Percentiles rank a stretch among this genome's conserved stretches.
These are phyloP conservation scores for Troides oblongomaculatus DNA, from an alignment of 2,888 invertebrate genomes.

Conservation along the genomic window DNA sequence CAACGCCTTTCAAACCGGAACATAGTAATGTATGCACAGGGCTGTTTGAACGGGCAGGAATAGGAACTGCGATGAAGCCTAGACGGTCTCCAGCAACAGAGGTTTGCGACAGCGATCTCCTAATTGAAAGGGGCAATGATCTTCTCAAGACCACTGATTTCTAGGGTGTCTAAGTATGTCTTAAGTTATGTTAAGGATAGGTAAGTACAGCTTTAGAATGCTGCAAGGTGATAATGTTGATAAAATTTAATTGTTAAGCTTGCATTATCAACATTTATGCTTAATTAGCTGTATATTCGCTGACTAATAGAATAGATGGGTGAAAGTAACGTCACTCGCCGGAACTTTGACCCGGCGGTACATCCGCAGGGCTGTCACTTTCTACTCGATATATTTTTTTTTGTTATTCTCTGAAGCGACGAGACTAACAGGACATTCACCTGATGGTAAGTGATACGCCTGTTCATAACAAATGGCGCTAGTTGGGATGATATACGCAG, in stretches of 20 bases:
- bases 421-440: too few species aligned
- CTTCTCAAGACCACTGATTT: neutral
- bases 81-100: too few species aligned
- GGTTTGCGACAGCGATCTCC: too few species aligned
- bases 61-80: too few species aligned
- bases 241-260: constrained; percentile 2
- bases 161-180: neutral
- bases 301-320: constrained; percentile 56
- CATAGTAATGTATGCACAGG: too few species aligned
- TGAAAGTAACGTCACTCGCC: constrained; percentile 71
- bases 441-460: too few species aligned
- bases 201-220: neutral
- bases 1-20: too few species aligned
- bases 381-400: neutral
- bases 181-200: neutral
- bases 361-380: constrained; percentile 16
- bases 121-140: too few species aligned
- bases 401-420: too few species aligned
- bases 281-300: constrained; percentile 32
- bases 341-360: constrained; percentile 54
- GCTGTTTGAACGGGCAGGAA: too few species aligned
- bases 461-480: too few species aligned
- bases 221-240: neutral
- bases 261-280: constrained; percentile 4
- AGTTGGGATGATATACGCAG: too few species aligned